Evolutionary conservation across 2,113 vertebrate species (phyloP).

Genomic region (Dipodomys stephensi): DNA sequence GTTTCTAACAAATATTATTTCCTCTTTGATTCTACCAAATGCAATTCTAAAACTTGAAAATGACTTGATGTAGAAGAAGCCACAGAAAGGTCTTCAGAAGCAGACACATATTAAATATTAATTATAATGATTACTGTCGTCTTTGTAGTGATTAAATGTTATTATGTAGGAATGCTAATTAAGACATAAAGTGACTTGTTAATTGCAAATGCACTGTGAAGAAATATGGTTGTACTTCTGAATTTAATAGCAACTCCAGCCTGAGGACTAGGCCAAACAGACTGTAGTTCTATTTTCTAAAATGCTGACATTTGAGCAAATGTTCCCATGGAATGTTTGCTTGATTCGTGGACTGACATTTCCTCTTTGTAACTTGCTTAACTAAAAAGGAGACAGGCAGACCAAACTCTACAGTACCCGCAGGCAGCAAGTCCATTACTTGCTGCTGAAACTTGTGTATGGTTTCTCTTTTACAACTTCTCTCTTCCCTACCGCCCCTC

Average conservation of each 20-base stretch:
- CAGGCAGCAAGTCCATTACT: slow-evolving; percentile 82
- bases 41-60: slow-evolving; percentile 68
- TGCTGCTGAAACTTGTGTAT: slow-evolving; percentile 82
- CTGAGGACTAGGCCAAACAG: slow-evolving; percentile 73
- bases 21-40: slow-evolving; percentile 46
- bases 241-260: slow-evolving; percentile 75
- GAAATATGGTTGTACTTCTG: slow-evolving; percentile 62
- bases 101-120: slow-evolving; percentile 73
- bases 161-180: slow-evolving; percentile 77
- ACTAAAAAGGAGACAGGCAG: slow-evolving; percentile 82
- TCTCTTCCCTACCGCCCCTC: slow-evolving; percentile 6
- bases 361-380: slow-evolving; percentile 87
- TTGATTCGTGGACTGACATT: slow-evolving; percentile 87
- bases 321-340: slow-evolving; percentile 85
- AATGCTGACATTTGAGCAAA: slow-evolving; percentile 86
- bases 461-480: slow-evolving; percentile 78
- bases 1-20: slow-evolving; percentile 43
- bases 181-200: slow-evolving; percentile 65
- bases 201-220: slow-evolving; percentile 71
- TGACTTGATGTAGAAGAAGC: slow-evolving; percentile 50
- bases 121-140: slow-evolving; percentile 71
- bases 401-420: slow-evolving; percentile 82
- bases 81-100: slow-evolving; percentile 65
- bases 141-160: slow-evolving; percentile 78
- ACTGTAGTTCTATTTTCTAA: slow-evolving; percentile 80